Evolutionary conservation across 2,113 vertebrate species (phyloP), one percentile per base, ranked within the genome.

Genomic region (Brienomyrus brachyistius): DNA sequence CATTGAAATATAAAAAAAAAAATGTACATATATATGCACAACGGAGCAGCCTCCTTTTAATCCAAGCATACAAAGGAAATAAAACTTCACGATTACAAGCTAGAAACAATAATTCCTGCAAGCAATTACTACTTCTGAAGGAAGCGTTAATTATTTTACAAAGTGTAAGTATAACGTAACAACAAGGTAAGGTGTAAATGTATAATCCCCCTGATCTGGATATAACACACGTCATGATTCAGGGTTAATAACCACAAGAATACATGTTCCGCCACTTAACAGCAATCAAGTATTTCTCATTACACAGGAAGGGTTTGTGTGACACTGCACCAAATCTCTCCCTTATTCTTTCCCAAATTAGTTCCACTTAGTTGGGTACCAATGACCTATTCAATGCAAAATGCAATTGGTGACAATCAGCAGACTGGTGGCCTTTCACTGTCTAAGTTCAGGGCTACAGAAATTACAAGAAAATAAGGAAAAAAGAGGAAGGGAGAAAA

Each of bases 341-440:
- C 93, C 94, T 95, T 96, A 96, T 96, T 96, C 95, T 96, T 95
- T 91, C 95, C 94, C 96, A 95, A 96, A 98, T 98, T 97, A 98
- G 96, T 98, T 98, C 97, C 97, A 97, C 95, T 95, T 97, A 97
- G 96, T 92, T 98, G 95, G 94, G 90, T 96, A 94, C 95, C 97
- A 98, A 97, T 97, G 96, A 97, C 95, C 96, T 97, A 97, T 97
- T 98, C 97, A 98, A 94, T 83, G 88, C 92, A 97, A 96, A 91
- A 96, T 95, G 94, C 92, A 94, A 90, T 89, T 92, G 92, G 92
- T 92, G 94, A 94, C 95, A 95, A 95, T 96, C 95, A 96, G 95
- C 94, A 95, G 93, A 94, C 94, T 90, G 89, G 94, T 92, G 92
- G 94, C 93, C 93, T 93, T 94, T 93, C 94, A 95, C 94, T 93